Percentiles rank a stretch among this genome's conserved stretches.
Conservation (phyloP, 2,888 invertebrate genomes). For the Polyploca ridens region DNA sequence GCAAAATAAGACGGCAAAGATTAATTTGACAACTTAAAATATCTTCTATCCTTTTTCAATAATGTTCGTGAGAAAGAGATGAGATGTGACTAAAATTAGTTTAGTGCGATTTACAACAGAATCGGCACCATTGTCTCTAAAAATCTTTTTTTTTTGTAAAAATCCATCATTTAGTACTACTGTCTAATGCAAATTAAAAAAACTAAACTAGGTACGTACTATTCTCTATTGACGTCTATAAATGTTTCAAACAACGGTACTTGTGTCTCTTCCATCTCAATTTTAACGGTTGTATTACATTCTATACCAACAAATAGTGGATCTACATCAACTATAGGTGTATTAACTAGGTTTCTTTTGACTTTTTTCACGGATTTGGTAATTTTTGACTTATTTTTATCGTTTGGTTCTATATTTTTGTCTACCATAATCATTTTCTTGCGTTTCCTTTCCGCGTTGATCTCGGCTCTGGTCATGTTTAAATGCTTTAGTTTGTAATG, state of each 20-base stretch:
- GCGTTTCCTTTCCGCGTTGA: constrained; percentile 44
- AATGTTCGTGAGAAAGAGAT: too few species aligned
- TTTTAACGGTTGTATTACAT: neutral
- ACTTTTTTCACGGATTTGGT: neutral
- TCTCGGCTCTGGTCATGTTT: constrained; percentile 51
- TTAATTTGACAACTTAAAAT: too few species aligned
- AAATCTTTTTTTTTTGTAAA: too few species aligned
- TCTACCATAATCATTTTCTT: constrained; percentile 19
- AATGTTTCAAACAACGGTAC: constrained; percentile 4
- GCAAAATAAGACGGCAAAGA: too few species aligned
- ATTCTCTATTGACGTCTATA: neutral
- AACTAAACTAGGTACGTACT: neutral
- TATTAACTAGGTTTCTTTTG: too few species aligned
- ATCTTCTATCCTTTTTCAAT: too few species aligned
- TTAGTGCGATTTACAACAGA: too few species aligned
- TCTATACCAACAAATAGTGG: neutral
- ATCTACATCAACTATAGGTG: neutral
- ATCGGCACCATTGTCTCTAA: too few species aligned
- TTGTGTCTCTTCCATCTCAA: neutral
- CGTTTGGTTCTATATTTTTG: constrained; percentile 21
- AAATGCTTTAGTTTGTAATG: constrained; percentile 54
- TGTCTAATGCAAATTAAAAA: neutral
- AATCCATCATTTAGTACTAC: neutral
- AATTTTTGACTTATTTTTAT: constrained; percentile 12
- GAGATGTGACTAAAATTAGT: too few species aligned